Evolutionary conservation across 1,140 invertebrate species (phyloP).

Genomic region (Trachymyrmex cornetzi): DNA sequence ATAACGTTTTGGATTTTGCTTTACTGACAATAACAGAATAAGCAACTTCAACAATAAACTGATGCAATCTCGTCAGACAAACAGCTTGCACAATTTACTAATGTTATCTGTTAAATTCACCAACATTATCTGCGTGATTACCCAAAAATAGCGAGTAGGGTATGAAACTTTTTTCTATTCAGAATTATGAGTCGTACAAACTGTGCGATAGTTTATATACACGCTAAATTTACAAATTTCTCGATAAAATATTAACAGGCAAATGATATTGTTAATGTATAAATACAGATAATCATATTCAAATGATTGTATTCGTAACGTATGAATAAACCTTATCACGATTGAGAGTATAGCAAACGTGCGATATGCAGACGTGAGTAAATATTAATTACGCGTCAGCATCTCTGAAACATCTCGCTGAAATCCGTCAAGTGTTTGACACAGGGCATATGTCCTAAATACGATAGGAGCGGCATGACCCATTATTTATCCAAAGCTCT

Average conservation of each 20-base stretch:
- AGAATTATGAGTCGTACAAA: no score
- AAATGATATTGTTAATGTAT: background rate
- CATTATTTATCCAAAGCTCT: slow-evolving; percentile 50
- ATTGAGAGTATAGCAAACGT: slow-evolving; percentile 26
- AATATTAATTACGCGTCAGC: slow-evolving; percentile 58
- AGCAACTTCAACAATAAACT: no score
- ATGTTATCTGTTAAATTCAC: no score
- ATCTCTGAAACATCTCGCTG: slow-evolving; percentile 50
- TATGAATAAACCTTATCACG: slow-evolving; percentile 25
- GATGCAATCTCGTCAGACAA: no score
- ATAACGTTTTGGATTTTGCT: no score
- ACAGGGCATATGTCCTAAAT: slow-evolving; percentile 30
- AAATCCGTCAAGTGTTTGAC: slow-evolving; percentile 29
- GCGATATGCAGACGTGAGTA: slow-evolving; percentile 31
- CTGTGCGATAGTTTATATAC: background rate
- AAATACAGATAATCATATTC: slow-evolving; percentile 10
- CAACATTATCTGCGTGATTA: no score
- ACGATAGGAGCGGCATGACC: background rate
- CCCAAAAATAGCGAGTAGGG: no score
- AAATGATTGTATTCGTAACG: background rate
- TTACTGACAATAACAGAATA: no score
- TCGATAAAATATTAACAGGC: background rate
- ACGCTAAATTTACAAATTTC: background rate
- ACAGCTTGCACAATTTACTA: no score
- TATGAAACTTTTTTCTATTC: no score